phyloP scores from a whole-genome alignment of 1,140 invertebrate species.

The Macrocentrus cingulum region DNA sequence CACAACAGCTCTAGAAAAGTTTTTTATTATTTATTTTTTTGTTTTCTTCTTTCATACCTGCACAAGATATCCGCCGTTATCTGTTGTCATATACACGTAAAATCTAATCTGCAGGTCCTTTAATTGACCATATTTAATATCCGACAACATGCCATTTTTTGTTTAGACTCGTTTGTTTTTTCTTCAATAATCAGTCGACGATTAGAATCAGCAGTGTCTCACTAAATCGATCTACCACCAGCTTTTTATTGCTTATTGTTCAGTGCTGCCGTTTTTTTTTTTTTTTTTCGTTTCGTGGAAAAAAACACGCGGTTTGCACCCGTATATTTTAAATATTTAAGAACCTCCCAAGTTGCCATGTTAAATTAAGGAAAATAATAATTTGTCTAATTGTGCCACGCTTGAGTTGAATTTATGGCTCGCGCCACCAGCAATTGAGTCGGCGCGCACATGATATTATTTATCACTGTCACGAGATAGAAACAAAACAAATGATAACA shows the following conservation, averaged over 20 bases:
- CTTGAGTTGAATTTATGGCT: no score
- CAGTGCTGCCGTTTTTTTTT: conserved; percentile 50
- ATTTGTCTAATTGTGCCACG: no score
- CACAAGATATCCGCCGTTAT: no score
- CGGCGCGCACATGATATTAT: conserved; percentile 14
- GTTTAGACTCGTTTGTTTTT: no score
- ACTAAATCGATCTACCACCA: background rate
- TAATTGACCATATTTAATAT: no score
- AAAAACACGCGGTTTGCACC: conserved; percentile 20
- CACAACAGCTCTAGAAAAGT: conserved; percentile 46
- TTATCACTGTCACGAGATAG: conserved; percentile 7
- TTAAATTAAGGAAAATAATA: no score
- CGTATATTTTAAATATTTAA: conserved; percentile 1
- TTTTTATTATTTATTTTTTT: conserved; percentile 35
- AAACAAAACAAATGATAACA: background rate
- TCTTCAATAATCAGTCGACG: no score
- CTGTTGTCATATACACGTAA: conserved; percentile 32
- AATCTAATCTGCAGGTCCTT: no score
- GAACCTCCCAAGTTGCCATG: background rate
- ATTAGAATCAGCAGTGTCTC: no score
- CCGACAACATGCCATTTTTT: no score
- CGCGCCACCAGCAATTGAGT: conserved; percentile 22
- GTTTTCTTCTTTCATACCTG: conserved; percentile 33
- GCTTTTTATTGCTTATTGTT: conserved; percentile 54
- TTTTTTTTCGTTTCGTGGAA: conserved; percentile 44